Evolutionary conservation across 2,113 vertebrate species (phyloP).

Genomic region (Pristiophorus japonicus): DNA sequence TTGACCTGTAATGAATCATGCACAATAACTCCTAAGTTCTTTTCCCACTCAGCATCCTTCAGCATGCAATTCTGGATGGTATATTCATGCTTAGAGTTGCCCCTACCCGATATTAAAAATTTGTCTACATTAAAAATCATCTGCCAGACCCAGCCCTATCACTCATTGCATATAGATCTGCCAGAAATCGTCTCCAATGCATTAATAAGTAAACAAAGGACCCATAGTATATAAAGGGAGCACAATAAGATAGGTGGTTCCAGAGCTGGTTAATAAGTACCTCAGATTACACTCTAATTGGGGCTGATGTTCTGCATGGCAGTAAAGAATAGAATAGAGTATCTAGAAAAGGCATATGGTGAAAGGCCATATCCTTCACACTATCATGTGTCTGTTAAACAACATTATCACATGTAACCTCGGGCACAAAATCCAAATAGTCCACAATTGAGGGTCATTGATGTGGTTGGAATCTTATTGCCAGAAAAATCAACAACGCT

Average conservation of each 20-base stretch:
- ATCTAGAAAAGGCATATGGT: neutral
- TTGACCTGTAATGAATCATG: neutral
- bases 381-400: neutral
- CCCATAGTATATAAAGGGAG: neutral
- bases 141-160: neutral
- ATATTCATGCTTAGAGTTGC: neutral
- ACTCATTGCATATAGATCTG: neutral
- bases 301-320: neutral
- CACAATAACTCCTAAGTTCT: neutral
- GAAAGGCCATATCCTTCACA: neutral
- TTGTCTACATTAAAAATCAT: neutral
- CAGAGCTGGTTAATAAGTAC: neutral
- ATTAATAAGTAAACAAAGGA: neutral
- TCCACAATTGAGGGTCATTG: neutral
- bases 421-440: neutral
- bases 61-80: neutral
- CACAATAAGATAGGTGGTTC: neutral
- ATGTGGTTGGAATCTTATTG: neutral
- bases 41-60: neutral
- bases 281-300: neutral
- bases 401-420: neutral
- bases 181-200: neutral
- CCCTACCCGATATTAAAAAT: neutral
- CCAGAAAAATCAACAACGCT: neutral
- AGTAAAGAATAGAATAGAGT: no score